phyloP scores from a whole-genome alignment of 2,113 vertebrate species.

The Pleuronectes platessa region DNA sequence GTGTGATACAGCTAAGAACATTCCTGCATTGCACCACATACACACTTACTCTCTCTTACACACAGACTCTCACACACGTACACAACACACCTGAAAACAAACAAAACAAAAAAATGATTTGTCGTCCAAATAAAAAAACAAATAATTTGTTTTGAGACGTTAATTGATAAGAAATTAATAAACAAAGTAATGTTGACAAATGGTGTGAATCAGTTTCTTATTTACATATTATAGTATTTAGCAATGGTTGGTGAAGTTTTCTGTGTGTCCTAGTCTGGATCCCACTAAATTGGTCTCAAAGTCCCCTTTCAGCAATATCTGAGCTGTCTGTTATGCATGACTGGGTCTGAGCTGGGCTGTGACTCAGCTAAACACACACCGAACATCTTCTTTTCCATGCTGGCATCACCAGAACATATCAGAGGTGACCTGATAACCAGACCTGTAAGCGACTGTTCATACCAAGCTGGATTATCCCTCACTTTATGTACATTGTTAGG shows the following conservation, averaged over 20 bases:
- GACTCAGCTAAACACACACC: not conserved
- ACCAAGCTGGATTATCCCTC: not conserved
- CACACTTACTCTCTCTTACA: not conserved
- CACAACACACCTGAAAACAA: too few relatives aligned
- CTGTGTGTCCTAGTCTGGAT: too few relatives aligned
- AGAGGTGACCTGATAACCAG: too few relatives aligned
- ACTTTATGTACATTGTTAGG: not conserved
- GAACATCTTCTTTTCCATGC: not conserved
- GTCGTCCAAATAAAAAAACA: too few relatives aligned
- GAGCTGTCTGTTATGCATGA: not conserved
- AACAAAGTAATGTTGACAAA: too few relatives aligned
- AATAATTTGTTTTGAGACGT: too few relatives aligned
- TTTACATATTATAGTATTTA: too few relatives aligned
- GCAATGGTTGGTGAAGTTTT: too few relatives aligned
- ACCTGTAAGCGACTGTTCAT: not conserved
- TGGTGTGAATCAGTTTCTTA: too few relatives aligned
- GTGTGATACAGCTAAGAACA: slow-evolving; percentile 79
- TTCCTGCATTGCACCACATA: slow-evolving; percentile 62
- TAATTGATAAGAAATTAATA: too few relatives aligned
- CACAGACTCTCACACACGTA: not conserved
- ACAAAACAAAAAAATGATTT: not conserved
- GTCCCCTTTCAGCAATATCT: not conserved
- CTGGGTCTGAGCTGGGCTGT: not conserved
- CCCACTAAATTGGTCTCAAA: not conserved
- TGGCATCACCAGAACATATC: not conserved